Base-by-base conservation (phyloP, 2,888 invertebrate genomes). In the Allygus modestus region DNA sequence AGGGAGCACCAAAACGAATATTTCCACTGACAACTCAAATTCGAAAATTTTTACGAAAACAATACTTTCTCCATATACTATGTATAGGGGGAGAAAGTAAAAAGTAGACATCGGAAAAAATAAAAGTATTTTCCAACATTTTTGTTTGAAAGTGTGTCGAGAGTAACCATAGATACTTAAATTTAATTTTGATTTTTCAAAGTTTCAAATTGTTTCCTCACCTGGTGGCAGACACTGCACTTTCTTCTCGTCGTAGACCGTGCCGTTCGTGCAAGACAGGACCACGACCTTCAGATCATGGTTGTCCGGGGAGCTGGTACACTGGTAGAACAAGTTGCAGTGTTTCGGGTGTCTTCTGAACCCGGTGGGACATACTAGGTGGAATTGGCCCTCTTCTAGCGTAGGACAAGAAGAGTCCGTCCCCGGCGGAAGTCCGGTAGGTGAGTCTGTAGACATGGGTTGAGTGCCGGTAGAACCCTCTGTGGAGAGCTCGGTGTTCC, bases 281-380 rank as follows among this genome's bases (percentile, higher is more conserved):
- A 94, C 92, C 0, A 95, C 92, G 86, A 96, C 92, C 89, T 95
- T 96, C n/a, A 95, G 91, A 87, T 96, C 94, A 89, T 94, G 93
- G 37, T 93, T 92, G 9, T 93, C 91, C 84, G 93, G 92, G 12
- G 88, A 87, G 87, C 93, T 93, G 23, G 94, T 94, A 88, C 97
- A 97, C 90, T 97, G 97, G 89, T 97, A 97, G 91, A 97, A 96
- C 88, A 96, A 90, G 88, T 96, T 95, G 88, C 97, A 97, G 89
- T 95, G 94, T 89, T 95, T 95, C 0, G 97, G 96, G 92, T 97
- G 96, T 86, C 96, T 92, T 89, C 93, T 93, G 90, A 97, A 97
- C 51, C 96, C 96, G 7, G 96, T 95, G 11, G 97, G 97, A 89
- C 97, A 97, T 0, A 96, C 93, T 84, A 94, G 92, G 17, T 94